Conservation (phyloP, 1,140 invertebrate species). For the Cecropterus lyciades region DNA sequence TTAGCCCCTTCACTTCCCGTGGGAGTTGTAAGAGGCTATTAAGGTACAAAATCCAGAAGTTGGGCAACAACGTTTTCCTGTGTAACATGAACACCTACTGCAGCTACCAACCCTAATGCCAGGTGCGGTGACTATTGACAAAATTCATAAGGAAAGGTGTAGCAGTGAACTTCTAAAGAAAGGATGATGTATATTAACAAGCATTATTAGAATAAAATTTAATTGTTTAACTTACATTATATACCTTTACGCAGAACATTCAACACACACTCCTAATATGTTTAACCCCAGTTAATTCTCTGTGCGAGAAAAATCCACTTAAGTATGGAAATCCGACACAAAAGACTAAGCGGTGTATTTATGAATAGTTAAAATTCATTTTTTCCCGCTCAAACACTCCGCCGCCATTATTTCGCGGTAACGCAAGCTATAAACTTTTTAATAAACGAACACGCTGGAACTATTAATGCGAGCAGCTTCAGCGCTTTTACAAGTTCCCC, state of each 20-base stretch:
- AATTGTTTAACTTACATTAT: too few species aligned
- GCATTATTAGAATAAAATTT: too few species aligned
- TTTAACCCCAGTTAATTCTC: constrained; percentile 6
- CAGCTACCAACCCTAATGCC: too few species aligned
- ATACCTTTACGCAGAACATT: background rate
- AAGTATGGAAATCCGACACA: constrained; percentile 4
- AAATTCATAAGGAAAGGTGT: too few species aligned
- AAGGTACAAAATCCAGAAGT: too few species aligned
- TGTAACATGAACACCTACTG: too few species aligned
- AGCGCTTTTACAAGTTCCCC: constrained; percentile 36
- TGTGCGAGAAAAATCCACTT: constrained; percentile 9
- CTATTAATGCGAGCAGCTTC: constrained; percentile 46
- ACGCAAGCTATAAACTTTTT: constrained; percentile 52
- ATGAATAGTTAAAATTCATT: constrained; percentile 41
- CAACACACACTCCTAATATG: background rate
- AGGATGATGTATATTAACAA: too few species aligned
- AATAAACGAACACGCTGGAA: constrained; percentile 50
- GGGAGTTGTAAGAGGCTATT: too few species aligned
- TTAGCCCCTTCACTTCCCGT: too few species aligned
- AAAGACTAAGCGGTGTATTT: constrained; percentile 25
- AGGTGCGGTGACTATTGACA: too few species aligned
- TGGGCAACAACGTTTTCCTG: too few species aligned
- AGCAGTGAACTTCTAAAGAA: too few species aligned
- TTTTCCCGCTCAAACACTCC: constrained; percentile 45
- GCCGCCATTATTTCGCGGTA: constrained; percentile 43